These are phyloP conservation scores for Phycodurus eques DNA, from an alignment of 2,113 vertebrate species.

Conservation along the genomic window DNA sequence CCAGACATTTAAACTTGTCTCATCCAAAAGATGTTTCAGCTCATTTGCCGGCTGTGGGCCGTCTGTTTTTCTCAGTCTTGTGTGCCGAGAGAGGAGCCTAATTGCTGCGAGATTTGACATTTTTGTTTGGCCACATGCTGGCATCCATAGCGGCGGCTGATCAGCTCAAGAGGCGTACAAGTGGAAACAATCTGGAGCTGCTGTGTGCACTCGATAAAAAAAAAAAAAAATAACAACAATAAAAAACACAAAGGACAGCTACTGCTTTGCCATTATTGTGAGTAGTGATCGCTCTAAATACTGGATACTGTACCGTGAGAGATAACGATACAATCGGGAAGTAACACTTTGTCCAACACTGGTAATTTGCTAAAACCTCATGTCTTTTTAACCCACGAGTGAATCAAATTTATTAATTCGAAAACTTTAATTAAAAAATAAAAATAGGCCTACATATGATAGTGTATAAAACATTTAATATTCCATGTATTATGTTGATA, in stretches of 20 bases:
- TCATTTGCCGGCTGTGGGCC: neutral
- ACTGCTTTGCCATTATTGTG: neutral
- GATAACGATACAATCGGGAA: neutral
- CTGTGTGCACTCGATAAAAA: neutral
- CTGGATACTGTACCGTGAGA: neutral
- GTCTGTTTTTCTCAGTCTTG: neutral
- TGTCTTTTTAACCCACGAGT: neutral
- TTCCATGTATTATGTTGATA: too few species aligned
- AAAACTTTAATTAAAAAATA: neutral
- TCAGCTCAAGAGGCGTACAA: neutral
- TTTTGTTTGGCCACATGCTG: slow-evolving; percentile 3
- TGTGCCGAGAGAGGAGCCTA: slow-evolving; percentile 7
- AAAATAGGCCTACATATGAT: neutral
- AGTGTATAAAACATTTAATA: neutral
- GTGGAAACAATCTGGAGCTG: slow-evolving; percentile 4
- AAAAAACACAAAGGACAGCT: neutral
- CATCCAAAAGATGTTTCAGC: slow-evolving; percentile 6
- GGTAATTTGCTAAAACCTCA: neutral
- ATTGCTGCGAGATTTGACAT: slow-evolving; percentile 3
- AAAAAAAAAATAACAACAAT: neutral
- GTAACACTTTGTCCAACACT: neutral
- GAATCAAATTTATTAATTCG: neutral
- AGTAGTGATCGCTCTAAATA: neutral
- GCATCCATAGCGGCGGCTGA: neutral
- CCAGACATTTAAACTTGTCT: neutral